Evolutionary conservation across 2,888 invertebrate species (phyloP), one percentile per base, ranked within the genome.

Genomic region (Charanyca ferruginea): DNA sequence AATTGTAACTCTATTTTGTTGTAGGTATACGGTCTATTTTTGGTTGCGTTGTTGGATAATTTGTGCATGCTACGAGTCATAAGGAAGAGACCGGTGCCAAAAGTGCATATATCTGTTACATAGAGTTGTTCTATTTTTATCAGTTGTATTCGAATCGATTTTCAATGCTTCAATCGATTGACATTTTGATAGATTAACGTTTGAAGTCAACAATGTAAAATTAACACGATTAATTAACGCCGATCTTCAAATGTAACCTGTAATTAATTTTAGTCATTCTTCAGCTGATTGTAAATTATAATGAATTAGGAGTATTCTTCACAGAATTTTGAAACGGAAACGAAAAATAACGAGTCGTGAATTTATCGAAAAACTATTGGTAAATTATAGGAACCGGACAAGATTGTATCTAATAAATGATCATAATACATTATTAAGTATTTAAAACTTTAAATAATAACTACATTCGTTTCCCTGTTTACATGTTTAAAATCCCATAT

Each of bases 31-130:
- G 57, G 70, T 72, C 52, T 72, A 61, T 76, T 79, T 74, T 81
- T 7, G 52, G 1, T 6, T 68, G 66, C 32, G 41, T 18, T 11
- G 22, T 3, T 22, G 18, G 54, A 44, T 71, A 79, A 81, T 84
- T 86, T 81, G 77, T 81, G 81, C 82, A 86, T 78, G 80, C 74
- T 73, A 80, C 66, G 18, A 70, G 80, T 66, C 66, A 83, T 79
- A 81, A 81, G 82, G 83, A 82, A 82, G 82, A 70, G 74, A 52
- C 59, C 70, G 73, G 79, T 89, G 89, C 89, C 89, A 89, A 89
- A 85, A 84, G 79, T 87, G 85, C 85, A 87, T 70, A 69, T 72
- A 78, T 73, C 65, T 71, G 72, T 75, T 83, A 83, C 81, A 85
- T 82, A 77, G 73, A 55, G 62, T 45, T 58, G 75, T 62, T 78